Conservation (phyloP, 2,113 vertebrate species). For the Panthera tigris region DNA sequence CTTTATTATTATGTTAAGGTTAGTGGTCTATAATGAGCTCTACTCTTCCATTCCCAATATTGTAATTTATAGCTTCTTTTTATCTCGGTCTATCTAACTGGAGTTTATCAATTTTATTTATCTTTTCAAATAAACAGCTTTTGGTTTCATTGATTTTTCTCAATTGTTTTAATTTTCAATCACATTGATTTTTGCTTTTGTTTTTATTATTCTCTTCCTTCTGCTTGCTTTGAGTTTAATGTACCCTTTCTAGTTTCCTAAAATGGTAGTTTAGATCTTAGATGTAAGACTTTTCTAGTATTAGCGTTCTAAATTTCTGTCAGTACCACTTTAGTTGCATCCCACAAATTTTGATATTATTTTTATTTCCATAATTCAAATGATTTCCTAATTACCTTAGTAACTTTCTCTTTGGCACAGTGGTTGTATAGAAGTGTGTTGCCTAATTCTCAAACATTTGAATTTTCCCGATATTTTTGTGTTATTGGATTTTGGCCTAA, state of each 20-base stretch:
- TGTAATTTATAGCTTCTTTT: neutral
- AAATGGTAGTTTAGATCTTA: neutral
- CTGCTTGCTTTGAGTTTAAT: neutral
- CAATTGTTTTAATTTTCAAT: neutral
- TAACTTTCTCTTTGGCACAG: neutral
- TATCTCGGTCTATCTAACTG: neutral
- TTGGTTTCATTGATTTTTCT: slow-evolving; percentile 1
- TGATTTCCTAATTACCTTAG: neutral
- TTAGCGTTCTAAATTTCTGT: neutral
- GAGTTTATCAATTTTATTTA: neutral
- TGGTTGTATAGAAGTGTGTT: neutral
- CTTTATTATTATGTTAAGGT: neutral
- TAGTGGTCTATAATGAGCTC: neutral
- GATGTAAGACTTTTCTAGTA: neutral
- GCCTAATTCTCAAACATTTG: neutral
- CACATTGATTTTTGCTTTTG: neutral
- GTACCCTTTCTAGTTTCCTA: neutral
- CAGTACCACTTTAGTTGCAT: neutral
- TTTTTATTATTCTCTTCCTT: neutral
- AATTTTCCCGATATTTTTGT: neutral
- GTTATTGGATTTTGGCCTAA: neutral
- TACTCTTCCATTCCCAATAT: neutral
- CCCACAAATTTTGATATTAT: neutral
- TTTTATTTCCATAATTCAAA: neutral
- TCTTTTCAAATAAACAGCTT: neutral